These are phyloP conservation scores for Syngnathus rostellatus DNA, from an alignment of 2,797 vertebrate species.

Conservation along the genomic window DNA sequence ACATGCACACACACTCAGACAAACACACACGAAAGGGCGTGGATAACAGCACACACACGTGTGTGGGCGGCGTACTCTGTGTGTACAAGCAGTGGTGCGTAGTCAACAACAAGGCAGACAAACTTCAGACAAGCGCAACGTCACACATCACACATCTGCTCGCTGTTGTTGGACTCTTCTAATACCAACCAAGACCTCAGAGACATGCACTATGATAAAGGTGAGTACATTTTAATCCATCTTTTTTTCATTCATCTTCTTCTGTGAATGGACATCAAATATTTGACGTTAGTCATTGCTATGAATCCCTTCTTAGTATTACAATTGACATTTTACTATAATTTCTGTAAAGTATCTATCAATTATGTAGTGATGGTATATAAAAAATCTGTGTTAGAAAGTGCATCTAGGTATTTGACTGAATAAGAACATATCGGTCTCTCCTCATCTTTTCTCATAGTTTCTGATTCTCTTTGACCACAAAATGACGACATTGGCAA, in stretches of 20 bases:
- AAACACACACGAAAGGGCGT: background rate
- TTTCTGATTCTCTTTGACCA: conserved; percentile 25
- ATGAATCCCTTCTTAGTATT: background rate
- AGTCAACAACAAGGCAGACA: conserved; percentile 5
- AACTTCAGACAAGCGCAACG: background rate
- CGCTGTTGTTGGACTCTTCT: background rate
- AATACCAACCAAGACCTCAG: background rate
- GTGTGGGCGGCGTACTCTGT: background rate
- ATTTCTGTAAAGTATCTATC: background rate
- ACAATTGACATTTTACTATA: background rate
- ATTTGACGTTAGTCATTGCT: background rate
- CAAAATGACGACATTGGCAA: conserved; percentile 56
- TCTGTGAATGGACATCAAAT: background rate
- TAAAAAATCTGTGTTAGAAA: background rate
- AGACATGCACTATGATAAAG: conserved; percentile 75
- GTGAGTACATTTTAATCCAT: conserved; percentile 52
- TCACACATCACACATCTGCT: background rate
- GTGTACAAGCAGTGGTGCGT: background rate
- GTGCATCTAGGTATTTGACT: background rate
- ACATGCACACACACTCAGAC: background rate
- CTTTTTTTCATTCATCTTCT: background rate
- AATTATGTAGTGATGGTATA: background rate
- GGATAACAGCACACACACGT: background rate
- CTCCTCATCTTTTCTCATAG: background rate
- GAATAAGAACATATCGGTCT: background rate